Evolutionary conservation across 2,797 vertebrate genomes (phyloP).

Genomic region (Enteromius mattozi): DNA sequence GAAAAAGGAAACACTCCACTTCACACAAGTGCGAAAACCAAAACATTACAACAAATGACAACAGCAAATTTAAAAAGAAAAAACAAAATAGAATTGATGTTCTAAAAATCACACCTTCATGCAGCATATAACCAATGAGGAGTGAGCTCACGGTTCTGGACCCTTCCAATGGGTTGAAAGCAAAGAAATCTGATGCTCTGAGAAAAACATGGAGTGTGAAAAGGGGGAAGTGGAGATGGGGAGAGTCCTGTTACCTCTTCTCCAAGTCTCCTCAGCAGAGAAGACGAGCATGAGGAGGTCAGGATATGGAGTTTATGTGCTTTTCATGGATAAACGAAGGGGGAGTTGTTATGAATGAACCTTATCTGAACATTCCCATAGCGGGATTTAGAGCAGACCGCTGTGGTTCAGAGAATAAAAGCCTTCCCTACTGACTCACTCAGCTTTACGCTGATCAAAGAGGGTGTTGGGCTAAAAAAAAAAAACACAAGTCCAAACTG

Average conservation of each 20-base stretch:
- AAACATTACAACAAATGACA: constrained; percentile 51
- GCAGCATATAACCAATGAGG: constrained; percentile 65
- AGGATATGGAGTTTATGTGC: constrained; percentile 28
- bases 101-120: constrained; percentile 65
- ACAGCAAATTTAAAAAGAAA: constrained; percentile 46
- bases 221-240: neutral
- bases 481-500: neutral
- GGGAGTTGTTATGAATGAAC: constrained; percentile 57
- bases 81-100: constrained; percentile 59
- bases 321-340: constrained; percentile 45
- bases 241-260: constrained; percentile 11
- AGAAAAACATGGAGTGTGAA: constrained; percentile 17
- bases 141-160: constrained; percentile 53
- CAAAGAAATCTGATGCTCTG: constrained; percentile 10
- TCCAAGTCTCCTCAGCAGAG: constrained; percentile 13
- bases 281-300: neutral
- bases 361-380: constrained; percentile 51
- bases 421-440: constrained; percentile 1
- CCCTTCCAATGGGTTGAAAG: constrained; percentile 23
- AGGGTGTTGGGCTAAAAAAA: constrained; percentile 6
- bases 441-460: constrained; percentile 3
- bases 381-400: constrained; percentile 28
- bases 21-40: constrained; percentile 52
- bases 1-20: constrained; percentile 21
- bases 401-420: constrained; percentile 27